phyloP scores from a whole-genome alignment of 2,113 vertebrate genomes.

The Misgurnus anguillicaudatus region DNA sequence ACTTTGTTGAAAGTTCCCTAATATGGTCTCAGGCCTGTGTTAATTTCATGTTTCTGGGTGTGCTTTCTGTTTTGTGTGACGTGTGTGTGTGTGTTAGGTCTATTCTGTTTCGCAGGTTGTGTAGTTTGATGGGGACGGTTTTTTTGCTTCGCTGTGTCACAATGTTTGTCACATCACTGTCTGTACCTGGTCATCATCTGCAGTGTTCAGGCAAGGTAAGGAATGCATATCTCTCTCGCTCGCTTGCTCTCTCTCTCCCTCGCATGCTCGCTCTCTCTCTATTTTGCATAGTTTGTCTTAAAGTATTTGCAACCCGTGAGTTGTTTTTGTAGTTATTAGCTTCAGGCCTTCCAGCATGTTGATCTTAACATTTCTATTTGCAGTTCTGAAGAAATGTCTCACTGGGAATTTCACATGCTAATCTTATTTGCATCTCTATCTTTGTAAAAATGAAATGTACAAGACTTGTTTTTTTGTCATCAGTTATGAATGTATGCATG shows the following conservation, averaged over 20 bases:
- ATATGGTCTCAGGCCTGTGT: neutral
- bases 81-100: conserved; percentile 75
- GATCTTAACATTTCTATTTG: neutral
- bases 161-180: conserved; percentile 98
- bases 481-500: too few species aligned
- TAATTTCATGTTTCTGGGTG: neutral
- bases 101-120: conserved; percentile 89
- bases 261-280: too few species aligned
- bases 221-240: neutral
- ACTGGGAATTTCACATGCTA: too few species aligned
- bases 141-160: conserved; percentile 94
- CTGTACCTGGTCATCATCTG: conserved; percentile 93
- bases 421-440: neutral
- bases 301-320: too few species aligned
- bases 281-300: too few species aligned
- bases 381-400: neutral
- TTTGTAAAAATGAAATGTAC: too few species aligned
- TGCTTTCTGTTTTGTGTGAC: neutral
- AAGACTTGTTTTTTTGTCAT: too few species aligned
- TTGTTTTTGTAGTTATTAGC: too few species aligned
- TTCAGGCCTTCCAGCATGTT: too few species aligned
- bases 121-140: conserved; percentile 94
- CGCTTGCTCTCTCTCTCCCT: too few species aligned
- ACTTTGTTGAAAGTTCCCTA: neutral
- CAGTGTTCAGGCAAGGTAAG: conserved; percentile 94